phyloP scores from a whole-genome alignment of 2,113 vertebrate genomes.

The Gnathonemus longibarbis region DNA sequence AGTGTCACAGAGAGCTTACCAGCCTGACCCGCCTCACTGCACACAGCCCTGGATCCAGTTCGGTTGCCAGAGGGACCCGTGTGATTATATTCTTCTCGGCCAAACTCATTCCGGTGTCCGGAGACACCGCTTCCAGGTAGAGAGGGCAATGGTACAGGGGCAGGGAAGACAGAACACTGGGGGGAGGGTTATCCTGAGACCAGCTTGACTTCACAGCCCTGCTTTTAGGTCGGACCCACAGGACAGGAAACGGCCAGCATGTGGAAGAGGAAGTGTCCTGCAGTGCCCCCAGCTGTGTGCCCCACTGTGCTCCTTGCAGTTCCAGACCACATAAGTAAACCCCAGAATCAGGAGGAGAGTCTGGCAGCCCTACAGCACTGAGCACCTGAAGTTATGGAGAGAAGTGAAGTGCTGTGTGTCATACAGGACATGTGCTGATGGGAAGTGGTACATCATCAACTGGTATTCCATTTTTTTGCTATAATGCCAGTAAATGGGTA shows the following conservation, averaged over 20 bases:
- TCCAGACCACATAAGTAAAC: constrained; percentile 65
- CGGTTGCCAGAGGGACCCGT: constrained; percentile 50
- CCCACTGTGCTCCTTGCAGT: constrained; percentile 66
- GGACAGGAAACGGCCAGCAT: constrained; percentile 49
- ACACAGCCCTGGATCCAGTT: constrained; percentile 47
- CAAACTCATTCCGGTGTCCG: constrained; percentile 23
- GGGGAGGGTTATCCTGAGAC: neutral
- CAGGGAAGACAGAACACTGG: neutral
- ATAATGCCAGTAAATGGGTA: neutral
- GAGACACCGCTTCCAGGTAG: constrained; percentile 40
- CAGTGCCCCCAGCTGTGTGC: constrained; percentile 43
- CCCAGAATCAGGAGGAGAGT: constrained; percentile 30
- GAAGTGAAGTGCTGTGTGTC: neutral
- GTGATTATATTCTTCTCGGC: constrained; percentile 47
- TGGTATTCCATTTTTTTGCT: neutral
- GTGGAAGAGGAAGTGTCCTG: constrained; percentile 44
- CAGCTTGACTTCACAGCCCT: neutral
- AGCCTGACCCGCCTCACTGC: constrained; percentile 52
- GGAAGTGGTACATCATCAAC: neutral
- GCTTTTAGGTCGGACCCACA: constrained; percentile 44
- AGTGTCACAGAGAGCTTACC: constrained; percentile 46
- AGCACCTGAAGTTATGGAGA: constrained; percentile 42
- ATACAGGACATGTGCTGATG: neutral
- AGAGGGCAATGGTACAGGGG: constrained; percentile 55
- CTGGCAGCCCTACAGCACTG: neutral